Evolutionary conservation across 1,140 invertebrate genomes (phyloP), one percentile per base, ranked within the genome.

Genomic region (Aphelenchoides besseyi): DNA sequence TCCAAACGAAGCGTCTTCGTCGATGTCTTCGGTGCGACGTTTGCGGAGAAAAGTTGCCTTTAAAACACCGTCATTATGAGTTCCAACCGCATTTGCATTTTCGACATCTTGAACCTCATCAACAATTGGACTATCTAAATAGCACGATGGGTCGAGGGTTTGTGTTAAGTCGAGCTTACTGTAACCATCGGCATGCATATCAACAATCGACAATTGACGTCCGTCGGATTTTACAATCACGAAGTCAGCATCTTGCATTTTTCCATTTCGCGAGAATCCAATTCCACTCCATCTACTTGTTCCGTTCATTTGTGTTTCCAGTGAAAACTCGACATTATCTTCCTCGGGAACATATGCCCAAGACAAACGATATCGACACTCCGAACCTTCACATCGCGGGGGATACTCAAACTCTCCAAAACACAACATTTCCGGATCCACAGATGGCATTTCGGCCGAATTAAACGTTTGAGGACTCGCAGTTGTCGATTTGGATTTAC

Each of bases 241-340:
- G 64, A 84, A 73, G 71, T 83, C 82, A 18, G 79, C 81, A 48
- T 85, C 78, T 54, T 69, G 48, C 74, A 85, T 75, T 5, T 69
- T 75, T 18, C 83, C 83, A 52, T 93, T 90, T 67, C 92, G 88
- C 32, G 92, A 93, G 85, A 97, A 95, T 12, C 91, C 94, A 73
- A 97, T 92, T 1, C 94, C 95, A 1, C 93, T 95, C 95, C 95
- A 97, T 12, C 89, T 88, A 70, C 93, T 89, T 2, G 61, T 59
- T n/a, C 26, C 16, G 0, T 88, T 89, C 72, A 93, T 87, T 9
- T 89, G 90, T 0, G 92, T 94, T 18, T 89, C 88, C n/a, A 97
- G 90, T 1, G 90, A 91, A 85, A 97, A 97, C 29, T 88, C 88
- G 59, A 97, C 90, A 28, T 90, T 88, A 82, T 95, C 92, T 78